These are phyloP conservation scores for Perca flavescens DNA, from an alignment of 2,113 vertebrate genomes.

Conservation along the genomic window DNA sequence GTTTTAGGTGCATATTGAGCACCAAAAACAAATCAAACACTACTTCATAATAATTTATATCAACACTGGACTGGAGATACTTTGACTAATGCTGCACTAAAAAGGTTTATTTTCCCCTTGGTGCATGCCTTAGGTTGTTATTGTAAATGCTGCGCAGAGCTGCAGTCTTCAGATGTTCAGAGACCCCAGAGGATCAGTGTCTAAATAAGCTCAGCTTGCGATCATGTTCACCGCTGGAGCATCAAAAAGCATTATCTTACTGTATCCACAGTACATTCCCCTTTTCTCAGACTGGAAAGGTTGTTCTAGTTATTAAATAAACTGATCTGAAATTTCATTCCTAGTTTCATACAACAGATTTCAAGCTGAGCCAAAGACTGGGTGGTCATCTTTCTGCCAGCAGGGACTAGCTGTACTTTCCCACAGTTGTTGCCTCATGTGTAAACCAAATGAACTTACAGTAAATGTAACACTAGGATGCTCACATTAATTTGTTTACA, in stretches of 20 bases:
- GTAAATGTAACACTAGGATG: not conserved
- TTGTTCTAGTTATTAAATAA: conserved; percentile 41
- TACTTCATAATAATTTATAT: not conserved
- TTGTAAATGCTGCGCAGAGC: conserved; percentile 16
- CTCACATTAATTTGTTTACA: not conserved
- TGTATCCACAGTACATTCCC: conserved; percentile 8
- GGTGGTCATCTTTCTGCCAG: conserved; percentile 7
- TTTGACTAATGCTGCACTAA: not conserved
- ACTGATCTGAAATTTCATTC: conserved; percentile 60
- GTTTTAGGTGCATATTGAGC: not conserved
- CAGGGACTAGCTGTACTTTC: conserved; percentile 46
- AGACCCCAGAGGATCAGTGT: conserved; percentile 3
- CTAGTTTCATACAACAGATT: conserved; percentile 8
- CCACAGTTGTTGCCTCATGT: conserved; percentile 42
- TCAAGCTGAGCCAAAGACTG: conserved; percentile 59
- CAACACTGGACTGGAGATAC: not conserved
- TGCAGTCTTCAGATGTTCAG: conserved; percentile 3
- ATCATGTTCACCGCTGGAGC: conserved; percentile 19
- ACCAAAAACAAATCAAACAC: not conserved
- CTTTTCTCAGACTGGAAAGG: conserved; percentile 22
- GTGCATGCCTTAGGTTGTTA: conserved; percentile 24
- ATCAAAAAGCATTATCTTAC: conserved; percentile 1
- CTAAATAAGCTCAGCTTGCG: conserved; percentile 29
- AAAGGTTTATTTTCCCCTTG: not conserved
- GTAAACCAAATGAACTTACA: conserved; percentile 1